Conservation (phyloP, 2,113 vertebrate genomes). For the Trachemys scripta region DNA sequence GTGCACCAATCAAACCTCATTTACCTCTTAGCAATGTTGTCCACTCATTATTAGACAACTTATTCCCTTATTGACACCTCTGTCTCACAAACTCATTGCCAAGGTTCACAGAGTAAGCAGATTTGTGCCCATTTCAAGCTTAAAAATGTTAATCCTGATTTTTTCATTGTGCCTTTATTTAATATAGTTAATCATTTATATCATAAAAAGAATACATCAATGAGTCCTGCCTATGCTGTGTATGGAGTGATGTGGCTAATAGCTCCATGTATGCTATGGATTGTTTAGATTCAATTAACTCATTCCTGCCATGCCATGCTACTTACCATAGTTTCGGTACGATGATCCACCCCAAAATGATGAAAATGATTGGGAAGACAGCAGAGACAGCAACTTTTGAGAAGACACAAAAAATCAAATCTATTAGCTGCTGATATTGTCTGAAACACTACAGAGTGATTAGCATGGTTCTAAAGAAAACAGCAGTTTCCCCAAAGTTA, state of each 20-base stretch:
- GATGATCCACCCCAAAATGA: conserved; percentile 28
- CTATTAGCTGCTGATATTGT: neutral
- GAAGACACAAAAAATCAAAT: conserved; percentile 3
- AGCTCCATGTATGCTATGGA: neutral
- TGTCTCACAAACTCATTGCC: neutral
- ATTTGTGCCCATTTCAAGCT: neutral
- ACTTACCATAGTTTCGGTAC: neutral
- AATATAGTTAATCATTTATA: neutral
- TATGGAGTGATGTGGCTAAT: neutral
- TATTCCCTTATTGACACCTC: neutral
- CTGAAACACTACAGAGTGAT: neutral
- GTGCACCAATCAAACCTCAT: conserved; percentile 31
- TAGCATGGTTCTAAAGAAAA: neutral
- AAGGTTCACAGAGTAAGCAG: neutral
- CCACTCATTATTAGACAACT: neutral
- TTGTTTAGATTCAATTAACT: neutral
- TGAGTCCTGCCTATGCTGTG: neutral
- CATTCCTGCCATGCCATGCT: neutral
- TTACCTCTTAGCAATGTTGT: neutral
- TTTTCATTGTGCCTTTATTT: neutral
- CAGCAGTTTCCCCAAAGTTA: neutral
- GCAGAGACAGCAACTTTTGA: conserved; percentile 1
- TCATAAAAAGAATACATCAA: neutral
- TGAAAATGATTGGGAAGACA: conserved; percentile 4
- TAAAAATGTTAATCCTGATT: neutral